Conservation (phyloP, 2,797 vertebrate species). For the Benthosema pterotum region DNA sequence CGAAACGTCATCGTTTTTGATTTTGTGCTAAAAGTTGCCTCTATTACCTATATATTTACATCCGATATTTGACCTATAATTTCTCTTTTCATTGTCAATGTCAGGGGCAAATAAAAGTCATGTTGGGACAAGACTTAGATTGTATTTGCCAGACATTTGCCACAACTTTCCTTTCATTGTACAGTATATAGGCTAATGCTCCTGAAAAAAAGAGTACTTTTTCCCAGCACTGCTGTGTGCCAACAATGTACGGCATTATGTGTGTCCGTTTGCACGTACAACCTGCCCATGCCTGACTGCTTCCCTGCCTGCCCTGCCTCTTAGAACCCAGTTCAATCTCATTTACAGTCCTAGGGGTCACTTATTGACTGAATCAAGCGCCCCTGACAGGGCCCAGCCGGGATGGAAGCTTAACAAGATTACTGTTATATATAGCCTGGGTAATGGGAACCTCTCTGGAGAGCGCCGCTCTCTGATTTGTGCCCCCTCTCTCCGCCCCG, state of each 20-base stretch:
- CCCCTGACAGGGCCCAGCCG: constrained; percentile 52
- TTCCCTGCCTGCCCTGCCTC: constrained; percentile 18
- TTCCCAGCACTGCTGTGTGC: too few species aligned
- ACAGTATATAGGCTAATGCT: too few species aligned
- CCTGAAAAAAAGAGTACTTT: too few species aligned
- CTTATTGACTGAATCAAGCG: constrained; percentile 71
- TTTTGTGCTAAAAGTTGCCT: too few species aligned
- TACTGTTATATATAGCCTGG: constrained; percentile 74
- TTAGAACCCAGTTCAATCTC: constrained; percentile 58
- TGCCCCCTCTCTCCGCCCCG: constrained; percentile 40
- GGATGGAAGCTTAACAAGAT: constrained; percentile 76
- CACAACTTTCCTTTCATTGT: too few species aligned
- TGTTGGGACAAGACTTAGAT: too few species aligned
- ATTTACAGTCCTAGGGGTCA: constrained; percentile 73
- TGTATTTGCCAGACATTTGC: too few species aligned
- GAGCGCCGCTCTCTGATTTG: constrained; percentile 62
- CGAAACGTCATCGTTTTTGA: too few species aligned
- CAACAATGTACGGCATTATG: not conserved
- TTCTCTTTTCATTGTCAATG: too few species aligned
- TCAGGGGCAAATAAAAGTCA: too few species aligned
- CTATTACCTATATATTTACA: too few species aligned
- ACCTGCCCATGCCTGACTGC: constrained; percentile 21
- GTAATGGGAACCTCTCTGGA: constrained; percentile 73
- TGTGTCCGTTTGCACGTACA: constrained; percentile 1
- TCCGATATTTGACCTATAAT: too few species aligned